Evolutionary conservation across 2,113 vertebrate species (phyloP).

Genomic region (Engraulis encrasicolus): DNA sequence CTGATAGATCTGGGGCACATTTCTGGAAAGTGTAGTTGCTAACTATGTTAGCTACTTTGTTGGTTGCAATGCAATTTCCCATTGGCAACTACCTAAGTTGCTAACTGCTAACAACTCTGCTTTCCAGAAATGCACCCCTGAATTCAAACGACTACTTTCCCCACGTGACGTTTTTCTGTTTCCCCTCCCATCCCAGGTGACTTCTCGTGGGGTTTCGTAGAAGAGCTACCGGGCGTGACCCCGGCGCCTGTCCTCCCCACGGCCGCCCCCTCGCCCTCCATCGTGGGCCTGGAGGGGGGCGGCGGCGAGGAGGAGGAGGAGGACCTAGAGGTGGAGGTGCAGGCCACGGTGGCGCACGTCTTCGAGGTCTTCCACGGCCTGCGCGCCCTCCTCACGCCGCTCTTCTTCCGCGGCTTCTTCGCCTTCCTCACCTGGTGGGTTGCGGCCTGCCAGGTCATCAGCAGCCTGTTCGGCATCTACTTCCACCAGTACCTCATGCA

Average conservation of each 20-base stretch:
- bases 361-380: constrained; percentile 69
- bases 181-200: constrained; percentile 80
- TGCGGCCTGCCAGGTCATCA: constrained; percentile 87
- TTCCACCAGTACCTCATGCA: constrained; percentile 91
- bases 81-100: no score
- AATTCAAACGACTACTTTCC: background rate
- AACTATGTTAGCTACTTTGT: no score
- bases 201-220: constrained; percentile 84
- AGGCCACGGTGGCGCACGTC: constrained; percentile 78
- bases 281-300: constrained; percentile 57
- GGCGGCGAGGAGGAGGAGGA: constrained; percentile 70
- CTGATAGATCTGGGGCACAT: background rate
- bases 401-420: constrained; percentile 86
- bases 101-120: no score
- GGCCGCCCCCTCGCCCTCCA: accelerated
- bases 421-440: constrained; percentile 96
- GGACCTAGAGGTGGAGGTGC: constrained; percentile 75
- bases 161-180: no score
- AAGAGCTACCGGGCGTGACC: constrained; percentile 51
- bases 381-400: constrained; percentile 77
- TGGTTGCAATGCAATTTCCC: no score
- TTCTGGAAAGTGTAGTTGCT: no score
- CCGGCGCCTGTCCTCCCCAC: constrained; percentile 42
- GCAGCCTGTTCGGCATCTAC: constrained; percentile 92
- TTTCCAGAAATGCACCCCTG: no score